These are phyloP conservation scores for Elgaria multicarinata DNA, from an alignment of 2,113 vertebrate species.

Conservation along the genomic window DNA sequence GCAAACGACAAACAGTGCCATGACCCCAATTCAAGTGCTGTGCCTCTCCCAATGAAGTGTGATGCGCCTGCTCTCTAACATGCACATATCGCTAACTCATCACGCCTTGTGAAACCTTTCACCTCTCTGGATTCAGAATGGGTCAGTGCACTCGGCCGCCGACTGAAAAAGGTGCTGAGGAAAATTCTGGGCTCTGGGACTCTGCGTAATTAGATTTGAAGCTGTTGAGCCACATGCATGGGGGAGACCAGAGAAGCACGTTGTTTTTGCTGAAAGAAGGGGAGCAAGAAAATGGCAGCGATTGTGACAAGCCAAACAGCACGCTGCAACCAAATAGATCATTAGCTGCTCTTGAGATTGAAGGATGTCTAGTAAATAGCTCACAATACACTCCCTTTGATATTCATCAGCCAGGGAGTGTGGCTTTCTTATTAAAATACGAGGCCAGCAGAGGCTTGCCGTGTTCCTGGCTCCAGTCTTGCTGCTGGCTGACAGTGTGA, in stretches of 20 bases:
- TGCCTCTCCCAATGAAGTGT: neutral
- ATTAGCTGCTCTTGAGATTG: neutral
- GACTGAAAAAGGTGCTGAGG: neutral
- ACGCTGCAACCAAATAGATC: neutral
- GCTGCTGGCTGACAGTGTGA: neutral
- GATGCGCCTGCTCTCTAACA: neutral
- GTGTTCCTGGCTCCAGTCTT: neutral
- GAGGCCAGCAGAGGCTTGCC: neutral
- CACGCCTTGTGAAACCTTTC: neutral
- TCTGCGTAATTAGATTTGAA: constrained; percentile 26
- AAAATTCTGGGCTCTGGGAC: constrained; percentile 4
- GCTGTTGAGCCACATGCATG: neutral
- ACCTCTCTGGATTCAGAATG: constrained; percentile 22
- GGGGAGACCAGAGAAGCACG: neutral
- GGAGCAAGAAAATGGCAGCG: neutral
- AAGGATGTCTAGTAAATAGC: neutral
- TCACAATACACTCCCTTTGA: neutral
- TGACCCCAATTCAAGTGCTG: neutral
- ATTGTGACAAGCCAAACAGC: neutral
- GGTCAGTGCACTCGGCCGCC: neutral
- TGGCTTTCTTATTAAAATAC: neutral
- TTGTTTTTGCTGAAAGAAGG: neutral
- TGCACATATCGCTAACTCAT: neutral
- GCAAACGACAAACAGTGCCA: constrained; percentile 1
- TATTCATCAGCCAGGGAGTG: neutral